Evolutionary conservation across 2,888 invertebrate species (phyloP).

Genomic region (Nipponacmea schrenckii): DNA sequence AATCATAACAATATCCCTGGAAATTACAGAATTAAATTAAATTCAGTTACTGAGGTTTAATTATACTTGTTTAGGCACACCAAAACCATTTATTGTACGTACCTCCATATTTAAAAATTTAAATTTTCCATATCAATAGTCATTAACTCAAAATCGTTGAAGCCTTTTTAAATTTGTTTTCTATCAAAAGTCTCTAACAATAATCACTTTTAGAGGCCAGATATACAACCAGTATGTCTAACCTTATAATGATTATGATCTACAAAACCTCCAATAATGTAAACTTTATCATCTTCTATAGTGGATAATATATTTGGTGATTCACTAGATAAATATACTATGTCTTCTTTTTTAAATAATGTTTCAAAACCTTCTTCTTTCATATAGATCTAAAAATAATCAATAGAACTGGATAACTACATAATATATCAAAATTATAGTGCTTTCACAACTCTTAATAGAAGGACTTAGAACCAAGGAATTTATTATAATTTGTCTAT

Average conservation of each 20-base stretch:
- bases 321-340: slow-evolving; percentile 94
- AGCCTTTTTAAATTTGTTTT: too few species aligned
- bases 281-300: slow-evolving; percentile 79
- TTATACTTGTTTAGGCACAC: too few species aligned
- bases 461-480: slow-evolving; percentile 4
- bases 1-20: slow-evolving; percentile 84
- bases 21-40: slow-evolving; percentile 14
- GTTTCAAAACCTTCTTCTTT: slow-evolving; percentile 76
- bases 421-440: too few species aligned
- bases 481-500: not conserved
- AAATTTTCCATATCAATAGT: too few species aligned
- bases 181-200: too few species aligned
- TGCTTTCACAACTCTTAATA: too few species aligned
- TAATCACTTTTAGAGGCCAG: too few species aligned
- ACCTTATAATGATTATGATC: slow-evolving; percentile 97
- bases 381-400: slow-evolving; percentile 75
- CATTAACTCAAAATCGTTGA: too few species aligned
- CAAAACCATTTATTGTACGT: too few species aligned
- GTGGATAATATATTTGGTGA: slow-evolving; percentile 84
- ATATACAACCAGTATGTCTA: slow-evolving; percentile 28
- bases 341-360: slow-evolving; percentile 78
- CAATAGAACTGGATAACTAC: slow-evolving; percentile 2
- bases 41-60: not conserved
- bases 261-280: slow-evolving; percentile 96
- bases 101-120: too few species aligned